Base-by-base conservation (phyloP, 2,797 vertebrate genomes). In the Pitangus sulphuratus region DNA sequence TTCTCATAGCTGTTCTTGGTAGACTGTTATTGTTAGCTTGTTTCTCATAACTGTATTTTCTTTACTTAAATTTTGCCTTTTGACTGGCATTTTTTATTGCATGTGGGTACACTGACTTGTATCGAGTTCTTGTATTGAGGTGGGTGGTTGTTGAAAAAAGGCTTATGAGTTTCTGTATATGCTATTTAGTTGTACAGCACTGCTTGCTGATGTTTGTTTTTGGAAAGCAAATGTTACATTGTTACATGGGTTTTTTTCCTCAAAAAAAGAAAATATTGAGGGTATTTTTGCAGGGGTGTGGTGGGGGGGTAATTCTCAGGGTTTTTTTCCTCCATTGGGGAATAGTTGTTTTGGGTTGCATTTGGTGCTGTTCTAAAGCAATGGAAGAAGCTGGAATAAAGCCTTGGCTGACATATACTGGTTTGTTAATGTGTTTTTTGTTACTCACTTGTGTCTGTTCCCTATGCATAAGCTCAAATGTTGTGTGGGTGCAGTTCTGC, bases 371-470 rank as follows among this genome's bases (percentile, higher is more conserved):
- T 84, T 84, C 11, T 4, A 66, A 84, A 93, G 66, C 72, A 84
- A 45, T 45, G 51, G 50, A 91, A 91, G 39, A 83, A 88, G 39
- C 45, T 81, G 31, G 33, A 96, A 96, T 96, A 96, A 97, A 97
- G 33, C 50, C 86, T 85, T 68, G 33, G 13, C 35, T 91, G 58
- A 44, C 47, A 58, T 33, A 20, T 9, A 9, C 30, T 35, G 18
- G 6, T 35, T 7, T 14, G 33, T 76, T 58, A 7, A 12, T 53
- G 39, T 71, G 39, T 71, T 54, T 71, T 77, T 70, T 78, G 16
- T 80, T 65, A 69, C 30, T 88, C 40, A 35, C 12, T 47, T 48
- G 13, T 26, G 19, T 89, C 31, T 50, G 26, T 68, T 74, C 31
- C 44, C 31, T 60, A 2, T 31, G 45, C 10, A 10, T 35, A n/a